Base-by-base conservation (phyloP, 2,113 vertebrate genomes). In the Tachycineta bicolor region DNA sequence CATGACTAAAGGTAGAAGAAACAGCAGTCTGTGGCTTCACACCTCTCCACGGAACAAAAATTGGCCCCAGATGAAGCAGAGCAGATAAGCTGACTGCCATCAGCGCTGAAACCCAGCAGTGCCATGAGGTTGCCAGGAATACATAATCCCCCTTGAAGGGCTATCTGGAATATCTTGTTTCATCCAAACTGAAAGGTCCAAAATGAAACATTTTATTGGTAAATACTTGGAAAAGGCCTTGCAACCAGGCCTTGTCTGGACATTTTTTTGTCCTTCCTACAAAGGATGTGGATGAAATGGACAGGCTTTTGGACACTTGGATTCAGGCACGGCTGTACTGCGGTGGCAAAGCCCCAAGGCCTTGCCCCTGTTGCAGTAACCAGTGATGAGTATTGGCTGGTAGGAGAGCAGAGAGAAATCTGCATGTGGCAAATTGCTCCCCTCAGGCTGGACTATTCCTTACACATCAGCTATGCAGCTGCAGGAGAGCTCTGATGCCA, bases 341-440 rank as follows among this genome's bases (percentile, higher is more conserved):
- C 0, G 0, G 28, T 18, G 37, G 22, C 37, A 62, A 62, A 67
- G 43, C 81, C 33, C 34, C 31, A 68, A 87, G 26, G 31, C 25
- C 39, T 41, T 28, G 34, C 13, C 58, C 2, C 22, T 19, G 25
- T n/a, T 20, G 29, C 15, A 5, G 23, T 26, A 11, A 44, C 26
- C 22, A 31, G 22, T 1, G 7, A n/a, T 0, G 2, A 43, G 19
- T 19, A 2, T 6, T 67, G 3, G 3, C 62, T 78, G 23, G 11
- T 1, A 31, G 37, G 16, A 81, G 33, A 20, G 29, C 33, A 68
- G 58, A 64, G 67, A 21, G 58, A 75, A 84, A 81, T n/a, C 49
- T 49, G 58, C 34, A 21, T 6, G 12, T 56, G 37, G 29, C 23
- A 50, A 52, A 39, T 3, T 33, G 4, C 23, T 77, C 33, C 64